Evolutionary conservation across 2,113 vertebrate species (phyloP).

Genomic region (Saguinus midas): DNA sequence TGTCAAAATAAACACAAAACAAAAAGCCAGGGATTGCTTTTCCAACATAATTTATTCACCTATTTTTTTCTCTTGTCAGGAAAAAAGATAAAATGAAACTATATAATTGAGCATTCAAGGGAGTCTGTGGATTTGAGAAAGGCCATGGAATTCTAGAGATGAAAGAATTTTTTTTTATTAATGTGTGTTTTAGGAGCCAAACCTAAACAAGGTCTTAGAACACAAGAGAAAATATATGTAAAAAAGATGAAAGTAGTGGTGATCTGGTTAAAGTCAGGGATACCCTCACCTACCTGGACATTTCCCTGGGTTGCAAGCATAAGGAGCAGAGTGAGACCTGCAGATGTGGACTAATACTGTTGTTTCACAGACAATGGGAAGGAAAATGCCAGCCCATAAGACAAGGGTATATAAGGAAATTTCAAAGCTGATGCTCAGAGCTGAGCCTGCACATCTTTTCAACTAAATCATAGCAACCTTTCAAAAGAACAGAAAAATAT

Average conservation of each 20-base stretch:
- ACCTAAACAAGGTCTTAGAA: not conserved
- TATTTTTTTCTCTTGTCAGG: not conserved
- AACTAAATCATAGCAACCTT: not conserved
- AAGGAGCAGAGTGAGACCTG: not conserved
- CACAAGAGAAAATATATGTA: not conserved
- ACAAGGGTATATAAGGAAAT: not conserved
- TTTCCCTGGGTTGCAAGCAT: not conserved
- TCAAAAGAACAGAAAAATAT: not conserved
- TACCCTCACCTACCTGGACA: not conserved
- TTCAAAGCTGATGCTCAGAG: not conserved
- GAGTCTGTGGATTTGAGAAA: not conserved
- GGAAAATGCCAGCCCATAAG: not conserved
- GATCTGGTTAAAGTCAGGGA: not conserved
- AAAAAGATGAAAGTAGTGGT: not conserved
- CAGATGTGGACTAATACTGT: not conserved
- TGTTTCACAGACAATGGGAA: not conserved
- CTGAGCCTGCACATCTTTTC: not conserved
- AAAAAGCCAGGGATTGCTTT: not conserved
- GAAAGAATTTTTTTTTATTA: not conserved
- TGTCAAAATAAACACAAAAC: constrained; percentile 17
- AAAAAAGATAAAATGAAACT: constrained; percentile 8
- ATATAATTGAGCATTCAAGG: not conserved
- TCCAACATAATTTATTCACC: not conserved
- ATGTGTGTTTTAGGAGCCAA: not conserved
- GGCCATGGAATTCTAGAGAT: not conserved